Base-by-base conservation (phyloP, 1,140 invertebrate genomes). In the Cydia splendana region DNA sequence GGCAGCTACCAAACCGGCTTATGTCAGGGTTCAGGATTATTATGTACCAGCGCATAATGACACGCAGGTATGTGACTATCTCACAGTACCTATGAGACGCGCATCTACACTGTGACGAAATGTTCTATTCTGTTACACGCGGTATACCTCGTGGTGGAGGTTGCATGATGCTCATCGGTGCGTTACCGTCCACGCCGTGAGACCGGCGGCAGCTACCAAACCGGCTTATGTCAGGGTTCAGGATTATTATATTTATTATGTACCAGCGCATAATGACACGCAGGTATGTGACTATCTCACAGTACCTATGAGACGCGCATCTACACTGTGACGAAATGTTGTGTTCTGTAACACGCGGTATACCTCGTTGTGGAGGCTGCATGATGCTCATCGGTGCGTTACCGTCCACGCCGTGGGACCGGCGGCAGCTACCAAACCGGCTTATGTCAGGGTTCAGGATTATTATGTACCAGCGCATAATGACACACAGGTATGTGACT, bases 221-320 rank as follows among this genome's bases (percentile, higher is more conserved):
- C 94, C 96, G 0, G 96, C 95, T 0, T 94, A 95, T 74, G 94
- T 95, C 13, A 94, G 93, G 77, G 91, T 97, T 2, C 95, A 95
- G 76, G 96, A 97, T 87, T 97, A 97, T 80, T 97, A 97, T 84
- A 88, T 93, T 87, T 97, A 97, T 80, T 97, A 97, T 84, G 88
- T 93, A 57, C 94, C 95, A n/a, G 92, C 94, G 18, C 80, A 93
- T 2, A 91, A 84, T 45, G 82, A 90, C 78, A 85, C 84, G 4
- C 89, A 91, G 84, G 90, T 92, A 78, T 4, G 7, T 24, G 24
- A 24, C 24, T 24, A 24, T 24, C 24, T 24, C 24, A 24, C 24
- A 24, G 24, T 24, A 24, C 24, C 2, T 24, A 24, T 24, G 24
- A 24, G 24, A 24, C 24, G 2, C 24, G 24, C 24, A 24, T 24